phyloP scores from a whole-genome alignment of 2,888 invertebrate species.

The Nycteola revayana region DNA sequence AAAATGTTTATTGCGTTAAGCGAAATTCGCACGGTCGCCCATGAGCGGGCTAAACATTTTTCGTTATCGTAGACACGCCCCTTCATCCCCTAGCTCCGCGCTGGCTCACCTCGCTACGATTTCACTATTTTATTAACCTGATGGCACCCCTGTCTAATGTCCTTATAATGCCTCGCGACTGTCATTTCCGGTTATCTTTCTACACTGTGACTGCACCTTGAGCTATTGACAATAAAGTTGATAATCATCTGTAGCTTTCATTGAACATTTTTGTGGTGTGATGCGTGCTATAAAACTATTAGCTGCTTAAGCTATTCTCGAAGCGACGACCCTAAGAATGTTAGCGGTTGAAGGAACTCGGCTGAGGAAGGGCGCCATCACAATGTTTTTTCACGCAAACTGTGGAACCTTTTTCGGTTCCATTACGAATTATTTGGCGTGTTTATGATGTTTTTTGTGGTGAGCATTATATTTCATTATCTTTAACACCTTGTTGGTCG shows the following conservation, averaged over 20 bases:
- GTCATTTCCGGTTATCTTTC: conserved; percentile 54
- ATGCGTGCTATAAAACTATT: conserved; percentile 82
- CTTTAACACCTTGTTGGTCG: conserved; percentile 70
- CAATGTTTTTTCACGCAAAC: conserved; percentile 49
- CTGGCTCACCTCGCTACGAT: conserved; percentile 49
- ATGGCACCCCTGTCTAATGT: conserved; percentile 71
- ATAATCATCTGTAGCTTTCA: conserved; percentile 34
- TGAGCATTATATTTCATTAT: conserved; percentile 70
- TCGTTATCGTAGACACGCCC: conserved; percentile 63
- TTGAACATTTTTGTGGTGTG: conserved; percentile 51
- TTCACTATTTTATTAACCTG: conserved; percentile 65
- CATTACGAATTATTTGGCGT: conserved; percentile 71
- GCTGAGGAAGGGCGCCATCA: conserved; percentile 66
- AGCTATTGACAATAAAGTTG: conserved; percentile 38
- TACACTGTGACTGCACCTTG: conserved; percentile 44
- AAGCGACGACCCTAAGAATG: conserved; percentile 66
- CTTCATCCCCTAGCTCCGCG: conserved; percentile 34
- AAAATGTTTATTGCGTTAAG: conserved; percentile 81
- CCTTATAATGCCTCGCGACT: conserved; percentile 68
- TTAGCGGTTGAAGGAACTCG: conserved; percentile 51
- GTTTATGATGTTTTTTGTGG: conserved; percentile 57
- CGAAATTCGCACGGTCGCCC: conserved; percentile 74
- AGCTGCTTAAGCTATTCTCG: conserved; percentile 78
- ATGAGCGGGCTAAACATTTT: conserved; percentile 65
- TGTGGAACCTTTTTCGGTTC: conserved; percentile 65